phyloP scores from a whole-genome alignment of 2,888 invertebrate species.

The Dasysyrphus tricinctus region DNA sequence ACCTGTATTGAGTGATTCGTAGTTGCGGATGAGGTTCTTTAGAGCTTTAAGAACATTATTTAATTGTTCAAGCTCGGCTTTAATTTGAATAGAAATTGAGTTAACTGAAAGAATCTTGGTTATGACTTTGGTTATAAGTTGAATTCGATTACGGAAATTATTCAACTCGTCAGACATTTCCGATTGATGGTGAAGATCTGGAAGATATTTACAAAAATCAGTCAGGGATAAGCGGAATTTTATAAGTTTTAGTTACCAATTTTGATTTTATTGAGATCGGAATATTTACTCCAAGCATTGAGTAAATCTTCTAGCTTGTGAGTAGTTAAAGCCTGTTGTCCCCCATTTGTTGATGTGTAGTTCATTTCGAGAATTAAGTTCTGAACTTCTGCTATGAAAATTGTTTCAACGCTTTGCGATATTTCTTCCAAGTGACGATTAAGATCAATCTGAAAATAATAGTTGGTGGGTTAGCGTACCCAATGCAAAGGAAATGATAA shows the following conservation, averaged over 20 bases:
- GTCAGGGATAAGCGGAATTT: not conserved
- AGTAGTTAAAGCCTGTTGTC: not conserved
- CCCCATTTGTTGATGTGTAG: constrained; percentile 14
- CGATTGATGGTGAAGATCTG: constrained; percentile 77
- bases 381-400: constrained; percentile 78
- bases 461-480: not conserved
- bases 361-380: constrained; percentile 69
- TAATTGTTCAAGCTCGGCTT: constrained; percentile 51
- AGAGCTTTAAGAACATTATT: constrained; percentile 76
- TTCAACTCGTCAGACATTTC: constrained; percentile 79
- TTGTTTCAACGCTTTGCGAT: constrained; percentile 80
- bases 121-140: constrained; percentile 77
- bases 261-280: constrained; percentile 73
- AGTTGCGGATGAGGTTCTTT: constrained; percentile 81
- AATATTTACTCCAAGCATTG: constrained; percentile 80
- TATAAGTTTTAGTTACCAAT: constrained; percentile 77
- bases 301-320: constrained; percentile 76
- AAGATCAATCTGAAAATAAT: constrained; percentile 80
- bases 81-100: constrained; percentile 25
- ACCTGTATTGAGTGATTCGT: constrained; percentile 89
- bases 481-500: not conserved
- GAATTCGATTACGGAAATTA: constrained; percentile 79
- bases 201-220: constrained; percentile 25
- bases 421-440: constrained; percentile 88
- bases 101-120: constrained; percentile 69